A percentile compares a stretch with the other conserved stretches of the same genome.
These are phyloP conservation scores for Esox niger DNA, from an alignment of 2,113 vertebrate species.

Conservation along the genomic window DNA sequence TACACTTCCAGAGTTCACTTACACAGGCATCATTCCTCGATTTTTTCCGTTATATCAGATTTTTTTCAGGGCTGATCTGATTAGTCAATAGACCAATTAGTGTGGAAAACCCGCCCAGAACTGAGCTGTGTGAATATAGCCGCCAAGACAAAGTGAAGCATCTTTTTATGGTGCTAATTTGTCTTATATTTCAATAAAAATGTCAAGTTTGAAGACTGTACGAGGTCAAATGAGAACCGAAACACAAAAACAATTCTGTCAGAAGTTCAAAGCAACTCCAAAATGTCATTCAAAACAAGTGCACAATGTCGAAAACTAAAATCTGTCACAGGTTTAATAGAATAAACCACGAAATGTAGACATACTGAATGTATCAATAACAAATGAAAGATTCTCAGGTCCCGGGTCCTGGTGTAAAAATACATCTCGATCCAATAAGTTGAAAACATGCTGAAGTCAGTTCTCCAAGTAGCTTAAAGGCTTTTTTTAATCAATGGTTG, in stretches of 20 bases:
- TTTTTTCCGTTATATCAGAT: no score
- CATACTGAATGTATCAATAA: background rate
- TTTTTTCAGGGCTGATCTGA: no score
- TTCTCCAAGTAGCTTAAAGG: background rate
- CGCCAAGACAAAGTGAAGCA: no score
- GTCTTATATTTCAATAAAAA: background rate
- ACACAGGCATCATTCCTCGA: no score
- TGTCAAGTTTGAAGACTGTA: background rate
- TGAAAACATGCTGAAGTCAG: conserved; percentile 3
- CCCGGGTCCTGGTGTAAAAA: background rate
- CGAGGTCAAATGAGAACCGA: background rate
- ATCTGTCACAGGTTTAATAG: background rate
- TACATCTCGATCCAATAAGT: background rate
- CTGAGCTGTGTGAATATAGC: no score
- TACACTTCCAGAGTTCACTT: background rate
- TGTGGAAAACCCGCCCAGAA: no score
- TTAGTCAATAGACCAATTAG: no score
- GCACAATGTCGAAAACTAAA: background rate
- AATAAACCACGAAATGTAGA: background rate
- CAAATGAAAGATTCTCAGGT: background rate
- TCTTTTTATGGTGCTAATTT: conserved; percentile 4
- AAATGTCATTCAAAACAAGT: background rate
- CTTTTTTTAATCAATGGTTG: background rate
- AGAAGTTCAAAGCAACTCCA: background rate
- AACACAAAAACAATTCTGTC: background rate